phyloP scores from a whole-genome alignment of 2,888 invertebrate genomes.

The Trypoxylon attenuatum region DNA sequence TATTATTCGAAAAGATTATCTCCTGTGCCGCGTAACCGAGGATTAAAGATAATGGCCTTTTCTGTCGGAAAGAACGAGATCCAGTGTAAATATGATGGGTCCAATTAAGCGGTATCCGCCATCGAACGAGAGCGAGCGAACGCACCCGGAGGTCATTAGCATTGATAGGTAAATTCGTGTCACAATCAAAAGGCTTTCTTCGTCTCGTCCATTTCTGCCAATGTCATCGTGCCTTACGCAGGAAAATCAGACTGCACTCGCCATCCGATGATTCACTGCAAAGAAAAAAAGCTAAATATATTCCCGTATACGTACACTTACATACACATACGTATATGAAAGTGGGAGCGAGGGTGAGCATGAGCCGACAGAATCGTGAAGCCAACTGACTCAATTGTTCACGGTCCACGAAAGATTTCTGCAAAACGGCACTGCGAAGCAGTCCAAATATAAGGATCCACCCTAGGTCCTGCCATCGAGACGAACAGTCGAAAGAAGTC shows the following conservation, averaged over 20 bases:
- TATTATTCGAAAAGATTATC: not conserved
- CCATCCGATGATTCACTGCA: constrained; percentile 1
- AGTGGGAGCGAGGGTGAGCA: too few species aligned
- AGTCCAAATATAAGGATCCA: too few species aligned
- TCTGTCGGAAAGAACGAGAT: constrained; percentile 3
- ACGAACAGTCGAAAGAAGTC: too few species aligned
- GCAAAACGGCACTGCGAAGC: too few species aligned
- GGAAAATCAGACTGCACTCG: constrained; percentile 25
- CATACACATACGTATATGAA: too few species aligned
- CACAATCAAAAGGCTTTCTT: constrained; percentile 66
- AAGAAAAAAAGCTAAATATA: not conserved
- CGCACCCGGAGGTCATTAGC: constrained; percentile 54
- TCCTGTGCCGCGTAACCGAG: not conserved
- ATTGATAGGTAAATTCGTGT: constrained; percentile 58
- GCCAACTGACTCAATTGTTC: too few species aligned
- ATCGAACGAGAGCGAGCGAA: too few species aligned
- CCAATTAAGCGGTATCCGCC: constrained; percentile 55
- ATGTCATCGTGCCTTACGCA: constrained; percentile 47
- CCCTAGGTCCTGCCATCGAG: too few species aligned
- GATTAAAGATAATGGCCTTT: constrained; percentile 6
- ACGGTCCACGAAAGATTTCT: too few species aligned
- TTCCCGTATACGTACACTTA: too few species aligned
- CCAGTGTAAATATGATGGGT: constrained; percentile 43
- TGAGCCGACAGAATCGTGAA: too few species aligned
- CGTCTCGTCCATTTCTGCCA: constrained; percentile 52